Percentiles rank a stretch among this genome's conserved stretches.
phyloP scores from a whole-genome alignment of 2,797 vertebrate species.

The Arremon aurantiirostris region DNA sequence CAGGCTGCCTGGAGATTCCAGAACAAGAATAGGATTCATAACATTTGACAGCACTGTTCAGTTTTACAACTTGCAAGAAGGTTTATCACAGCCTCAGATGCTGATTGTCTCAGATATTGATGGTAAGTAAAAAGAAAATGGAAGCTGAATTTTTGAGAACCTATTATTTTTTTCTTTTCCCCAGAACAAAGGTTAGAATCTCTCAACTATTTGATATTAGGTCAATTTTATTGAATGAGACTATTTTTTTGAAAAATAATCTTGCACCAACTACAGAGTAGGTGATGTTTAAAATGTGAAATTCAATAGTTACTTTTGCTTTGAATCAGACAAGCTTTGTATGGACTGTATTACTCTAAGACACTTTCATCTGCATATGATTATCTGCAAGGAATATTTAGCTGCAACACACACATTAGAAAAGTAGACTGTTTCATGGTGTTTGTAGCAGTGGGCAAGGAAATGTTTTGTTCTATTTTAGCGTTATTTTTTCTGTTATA shows the following conservation, averaged over 20 bases:
- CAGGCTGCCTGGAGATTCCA: constrained; percentile 92
- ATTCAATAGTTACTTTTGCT: not conserved
- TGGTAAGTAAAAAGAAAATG: constrained; percentile 75
- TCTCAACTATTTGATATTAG: not conserved
- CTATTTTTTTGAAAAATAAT: not conserved
- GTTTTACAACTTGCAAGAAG: constrained; percentile 97
- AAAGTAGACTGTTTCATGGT: not conserved
- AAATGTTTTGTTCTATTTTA: not conserved
- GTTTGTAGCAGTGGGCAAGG: not conserved
- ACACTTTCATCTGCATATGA: not conserved
- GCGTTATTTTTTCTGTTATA: not conserved
- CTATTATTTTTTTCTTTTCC: not conserved
- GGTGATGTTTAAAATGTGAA: not conserved
- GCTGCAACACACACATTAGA: not conserved
- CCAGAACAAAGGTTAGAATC: not conserved
- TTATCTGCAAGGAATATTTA: not conserved
- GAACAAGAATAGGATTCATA: constrained; percentile 92
- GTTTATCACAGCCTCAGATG: constrained; percentile 96
- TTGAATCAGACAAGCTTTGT: not conserved
- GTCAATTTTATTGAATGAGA: not conserved
- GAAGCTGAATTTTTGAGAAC: not conserved
- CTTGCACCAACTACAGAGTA: not conserved
- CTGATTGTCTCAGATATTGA: constrained; percentile 96
- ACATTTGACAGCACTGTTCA: constrained; percentile 97
- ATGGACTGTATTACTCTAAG: not conserved